These are phyloP conservation scores for Sparus aurata DNA, from an alignment of 2,797 vertebrate genomes.

Conservation along the genomic window DNA sequence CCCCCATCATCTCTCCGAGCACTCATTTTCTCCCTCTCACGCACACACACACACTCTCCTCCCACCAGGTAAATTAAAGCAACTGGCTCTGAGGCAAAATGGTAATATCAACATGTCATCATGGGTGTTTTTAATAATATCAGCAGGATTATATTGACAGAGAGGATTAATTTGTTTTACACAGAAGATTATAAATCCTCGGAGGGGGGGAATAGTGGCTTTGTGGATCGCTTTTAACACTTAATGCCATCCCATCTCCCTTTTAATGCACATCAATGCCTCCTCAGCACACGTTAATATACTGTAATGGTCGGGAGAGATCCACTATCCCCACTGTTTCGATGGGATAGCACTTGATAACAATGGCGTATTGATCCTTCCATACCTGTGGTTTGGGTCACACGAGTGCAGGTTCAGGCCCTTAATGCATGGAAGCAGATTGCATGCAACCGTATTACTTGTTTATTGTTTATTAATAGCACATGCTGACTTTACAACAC, in stretches of 20 bases:
- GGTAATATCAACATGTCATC: slow-evolving; percentile 76
- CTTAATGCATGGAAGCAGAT: slow-evolving; percentile 1
- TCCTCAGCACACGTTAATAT: slow-evolving; percentile 54
- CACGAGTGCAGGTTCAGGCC: slow-evolving; percentile 6
- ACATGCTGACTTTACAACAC: background rate
- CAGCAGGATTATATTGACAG: slow-evolving; percentile 76
- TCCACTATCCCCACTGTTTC: slow-evolving; percentile 40
- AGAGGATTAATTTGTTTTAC: slow-evolving; percentile 74
- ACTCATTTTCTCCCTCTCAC: slow-evolving; percentile 46
- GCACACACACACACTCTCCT: slow-evolving; percentile 18
- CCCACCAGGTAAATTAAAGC: slow-evolving; percentile 75
- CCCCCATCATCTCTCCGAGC: slow-evolving; percentile 56
- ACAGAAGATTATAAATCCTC: slow-evolving; percentile 67
- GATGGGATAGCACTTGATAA: slow-evolving; percentile 47
- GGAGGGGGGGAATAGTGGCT: slow-evolving; percentile 35
- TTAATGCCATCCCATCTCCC: slow-evolving; percentile 51
- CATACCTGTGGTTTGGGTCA: slow-evolving; percentile 30
- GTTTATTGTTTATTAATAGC: slow-evolving; percentile 33
- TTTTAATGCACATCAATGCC: slow-evolving; percentile 47
- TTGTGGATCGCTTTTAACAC: slow-evolving; percentile 63
- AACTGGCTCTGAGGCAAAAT: slow-evolving; percentile 73
- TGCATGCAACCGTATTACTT: background rate
- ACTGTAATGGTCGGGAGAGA: slow-evolving; percentile 44
- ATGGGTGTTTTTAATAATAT: slow-evolving; percentile 70
- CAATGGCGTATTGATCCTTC: slow-evolving; percentile 44